Evolutionary conservation across 2,113 vertebrate species (phyloP).

Genomic region (Aramus guarauna): DNA sequence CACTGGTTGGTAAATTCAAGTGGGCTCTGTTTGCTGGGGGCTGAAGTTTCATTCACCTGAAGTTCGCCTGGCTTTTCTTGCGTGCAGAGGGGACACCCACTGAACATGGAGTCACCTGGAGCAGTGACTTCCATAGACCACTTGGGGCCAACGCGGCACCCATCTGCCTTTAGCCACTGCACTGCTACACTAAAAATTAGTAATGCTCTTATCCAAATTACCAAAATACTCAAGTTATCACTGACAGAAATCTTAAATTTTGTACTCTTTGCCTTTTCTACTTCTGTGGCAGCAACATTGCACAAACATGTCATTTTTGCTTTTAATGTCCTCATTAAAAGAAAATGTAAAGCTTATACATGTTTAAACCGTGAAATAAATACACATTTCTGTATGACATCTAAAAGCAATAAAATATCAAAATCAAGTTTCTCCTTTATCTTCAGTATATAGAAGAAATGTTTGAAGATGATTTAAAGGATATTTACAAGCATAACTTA

Average conservation of each 20-base stretch:
- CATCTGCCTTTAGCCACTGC: neutral
- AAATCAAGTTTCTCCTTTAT: neutral
- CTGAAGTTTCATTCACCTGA: neutral
- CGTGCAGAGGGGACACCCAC: neutral
- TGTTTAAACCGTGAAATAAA: conserved; percentile 14
- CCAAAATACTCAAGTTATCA: neutral
- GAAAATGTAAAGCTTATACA: conserved; percentile 4
- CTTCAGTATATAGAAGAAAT: neutral
- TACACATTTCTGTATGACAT: neutral
- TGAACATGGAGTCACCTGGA: neutral
- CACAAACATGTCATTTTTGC: neutral
- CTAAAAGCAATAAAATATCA: conserved; percentile 14
- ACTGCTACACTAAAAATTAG: neutral
- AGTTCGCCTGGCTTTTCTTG: neutral
- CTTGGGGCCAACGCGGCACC: accelerated
- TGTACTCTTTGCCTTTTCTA: neutral
- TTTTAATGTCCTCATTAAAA: conserved; percentile 16
- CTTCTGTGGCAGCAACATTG: neutral
- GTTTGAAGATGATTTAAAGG: conserved; percentile 16
- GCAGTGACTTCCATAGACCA: accelerated
- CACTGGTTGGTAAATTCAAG: neutral
- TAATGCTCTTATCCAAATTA: neutral
- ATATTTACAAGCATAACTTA: conserved; percentile 22
- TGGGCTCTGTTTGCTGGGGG: neutral
- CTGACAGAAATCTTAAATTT: neutral